Evolutionary conservation across 2,113 vertebrate species (phyloP).

Genomic region (Caracal caracal): DNA sequence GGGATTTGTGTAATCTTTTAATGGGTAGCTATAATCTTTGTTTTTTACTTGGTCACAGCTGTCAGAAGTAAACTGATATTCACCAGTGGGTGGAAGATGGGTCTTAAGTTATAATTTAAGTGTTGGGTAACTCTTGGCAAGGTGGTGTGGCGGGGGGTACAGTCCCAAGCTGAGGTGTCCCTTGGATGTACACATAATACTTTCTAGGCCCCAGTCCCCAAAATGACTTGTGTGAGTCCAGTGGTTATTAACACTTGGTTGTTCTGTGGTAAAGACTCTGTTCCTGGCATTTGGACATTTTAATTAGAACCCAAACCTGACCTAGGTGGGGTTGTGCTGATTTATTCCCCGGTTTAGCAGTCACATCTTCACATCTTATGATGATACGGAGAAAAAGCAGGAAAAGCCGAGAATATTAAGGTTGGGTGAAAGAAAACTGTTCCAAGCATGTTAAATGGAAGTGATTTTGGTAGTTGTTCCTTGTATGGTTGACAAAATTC

Average conservation of each 20-base stretch:
- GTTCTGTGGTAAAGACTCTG: neutral
- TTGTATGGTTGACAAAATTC: neutral
- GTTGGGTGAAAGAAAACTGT: neutral
- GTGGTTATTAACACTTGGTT: neutral
- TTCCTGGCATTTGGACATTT: neutral
- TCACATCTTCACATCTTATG: neutral
- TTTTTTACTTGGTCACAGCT: constrained; percentile 49
- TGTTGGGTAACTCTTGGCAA: neutral
- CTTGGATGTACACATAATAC: neutral
- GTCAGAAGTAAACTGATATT: constrained; percentile 42
- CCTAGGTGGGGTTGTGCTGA: neutral
- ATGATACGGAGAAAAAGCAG: neutral
- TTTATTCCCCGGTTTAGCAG: neutral
- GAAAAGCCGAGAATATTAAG: neutral
- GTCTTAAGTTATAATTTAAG: neutral
- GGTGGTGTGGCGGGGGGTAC: neutral
- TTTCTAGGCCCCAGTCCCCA: neutral
- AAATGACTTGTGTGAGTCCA: neutral
- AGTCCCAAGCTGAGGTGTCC: neutral
- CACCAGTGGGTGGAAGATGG: neutral
- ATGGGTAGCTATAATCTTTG: constrained; percentile 1
- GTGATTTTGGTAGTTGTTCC: neutral
- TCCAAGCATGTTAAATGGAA: neutral
- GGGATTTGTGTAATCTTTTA: constrained; percentile 44
- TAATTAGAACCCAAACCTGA: neutral